These are phyloP conservation scores for Drosophila fulvimacula DNA, from an alignment of 2,888 invertebrate genomes.

Conservation along the genomic window DNA sequence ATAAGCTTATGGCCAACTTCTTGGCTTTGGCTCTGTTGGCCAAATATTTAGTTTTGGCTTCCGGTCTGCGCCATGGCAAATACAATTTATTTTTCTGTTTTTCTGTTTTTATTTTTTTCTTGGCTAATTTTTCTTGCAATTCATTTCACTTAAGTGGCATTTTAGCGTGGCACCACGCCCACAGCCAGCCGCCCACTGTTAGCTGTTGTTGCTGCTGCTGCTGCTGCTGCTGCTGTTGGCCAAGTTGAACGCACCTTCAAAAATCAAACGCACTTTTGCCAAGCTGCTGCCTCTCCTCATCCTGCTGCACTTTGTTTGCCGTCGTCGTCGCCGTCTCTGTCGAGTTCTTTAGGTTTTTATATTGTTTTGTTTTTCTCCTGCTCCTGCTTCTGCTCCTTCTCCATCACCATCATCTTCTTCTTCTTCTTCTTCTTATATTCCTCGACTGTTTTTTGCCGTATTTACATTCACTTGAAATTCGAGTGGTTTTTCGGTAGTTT, in stretches of 20 bases:
- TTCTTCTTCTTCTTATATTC: background rate
- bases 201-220: no score
- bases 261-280: conserved; percentile 47
- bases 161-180: conserved; percentile 57
- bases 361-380: background rate
- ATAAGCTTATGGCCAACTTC: background rate
- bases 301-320: conserved; percentile 24
- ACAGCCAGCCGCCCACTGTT: conserved; percentile 9
- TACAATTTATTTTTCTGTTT: conserved; percentile 12
- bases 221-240: conserved; percentile 29
- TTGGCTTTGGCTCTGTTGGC: conserved; percentile 2
- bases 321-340: conserved; percentile 6
- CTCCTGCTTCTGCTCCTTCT: background rate
- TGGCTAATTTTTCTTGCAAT: conserved; percentile 51
- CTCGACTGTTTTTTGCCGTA: conserved; percentile 24
- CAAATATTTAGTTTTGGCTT: conserved; percentile 32
- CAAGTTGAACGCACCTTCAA: conserved; percentile 54
- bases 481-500: conserved; percentile 53
- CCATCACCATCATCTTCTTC: background rate
- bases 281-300: conserved; percentile 53
- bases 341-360: conserved; percentile 17
- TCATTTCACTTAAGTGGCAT: conserved; percentile 73
- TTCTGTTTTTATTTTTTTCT: conserved; percentile 3
- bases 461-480: conserved; percentile 57
- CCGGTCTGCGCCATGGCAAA: conserved; percentile 1